Base-by-base conservation (phyloP, 2,797 vertebrate genomes). In the Valencia hispanica region DNA sequence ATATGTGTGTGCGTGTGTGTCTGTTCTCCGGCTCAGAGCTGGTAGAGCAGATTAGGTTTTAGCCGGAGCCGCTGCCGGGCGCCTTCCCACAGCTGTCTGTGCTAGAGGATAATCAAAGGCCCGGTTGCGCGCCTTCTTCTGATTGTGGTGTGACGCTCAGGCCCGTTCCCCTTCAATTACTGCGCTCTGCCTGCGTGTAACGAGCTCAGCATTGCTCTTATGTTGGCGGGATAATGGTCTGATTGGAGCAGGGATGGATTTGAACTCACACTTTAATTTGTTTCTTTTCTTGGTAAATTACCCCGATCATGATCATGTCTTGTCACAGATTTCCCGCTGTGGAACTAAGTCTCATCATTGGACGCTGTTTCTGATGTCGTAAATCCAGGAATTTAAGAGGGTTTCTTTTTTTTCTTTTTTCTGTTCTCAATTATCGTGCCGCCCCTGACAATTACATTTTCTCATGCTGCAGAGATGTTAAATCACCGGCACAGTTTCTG, bases 21-120 rank as follows among this genome's bases (percentile, higher is more conserved):
- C 45, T 75, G 57, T 69, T 39, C 74, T 71, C 70, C 74, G 61
- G 79, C 85, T 83, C 78, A 12, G 73, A 74, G 80, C 8, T 76
- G 81, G 80, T 2, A 61, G 63, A 85, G 80, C 81, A 79, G 87
- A 89, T 92, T 92, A 82, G 85, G 83, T 86, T 89, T 85, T 45
- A 66, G 78, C 87, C 70, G 73, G 66, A 66, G 80, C 86, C 66
- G 78, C 80, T 68, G 86, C 82, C 59, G 55, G 79, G 81, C 68
- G 82, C 77, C 84, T 84, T 87, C 83, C 84, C 85, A 87, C 89
- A 88, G 93, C 89, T 92, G 89, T 87, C 78, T 84, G 68, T 32
- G 83, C 84, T 72, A 66, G 81, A 87, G 84, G 84, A 91, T 89
- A 90, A 88, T 90, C 89, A 91, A 78, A 89, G 84, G 69, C 45